Evolutionary conservation across 1,140 invertebrate genomes (phyloP).

Genomic region (Ridgeia piscesae): DNA sequence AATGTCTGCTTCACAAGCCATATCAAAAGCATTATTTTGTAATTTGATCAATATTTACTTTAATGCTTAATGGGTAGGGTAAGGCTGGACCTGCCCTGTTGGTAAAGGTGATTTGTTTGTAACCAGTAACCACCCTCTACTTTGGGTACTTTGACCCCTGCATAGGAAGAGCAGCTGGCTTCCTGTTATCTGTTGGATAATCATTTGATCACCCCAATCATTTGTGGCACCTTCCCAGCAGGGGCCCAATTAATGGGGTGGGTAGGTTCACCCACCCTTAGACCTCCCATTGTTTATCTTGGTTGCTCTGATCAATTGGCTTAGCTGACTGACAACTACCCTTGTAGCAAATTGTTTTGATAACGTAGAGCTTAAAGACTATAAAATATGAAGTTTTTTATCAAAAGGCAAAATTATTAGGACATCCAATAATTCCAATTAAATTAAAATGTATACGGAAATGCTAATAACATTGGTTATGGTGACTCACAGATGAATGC

Average conservation of each 20-base stretch:
- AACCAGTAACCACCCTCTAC: too few relatives aligned
- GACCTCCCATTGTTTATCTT: too few relatives aligned
- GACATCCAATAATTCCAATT: not conserved
- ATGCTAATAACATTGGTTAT: too few relatives aligned
- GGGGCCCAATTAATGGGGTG: not conserved
- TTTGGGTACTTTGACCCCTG: too few relatives aligned
- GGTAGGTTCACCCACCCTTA: too few relatives aligned
- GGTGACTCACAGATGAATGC: too few relatives aligned
- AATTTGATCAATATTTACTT: not conserved
- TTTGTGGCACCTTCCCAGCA: not conserved
- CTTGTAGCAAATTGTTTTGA: not conserved
- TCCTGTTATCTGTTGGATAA: not conserved
- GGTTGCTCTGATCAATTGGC: not conserved
- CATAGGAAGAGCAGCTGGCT: not conserved
- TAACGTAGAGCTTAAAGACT: not conserved
- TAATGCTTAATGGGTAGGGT: not conserved
- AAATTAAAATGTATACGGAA: too few relatives aligned
- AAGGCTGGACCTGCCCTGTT: too few relatives aligned
- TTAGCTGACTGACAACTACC: not conserved
- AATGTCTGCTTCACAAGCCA: not conserved
- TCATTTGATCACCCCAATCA: not conserved
- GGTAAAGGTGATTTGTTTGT: too few relatives aligned
- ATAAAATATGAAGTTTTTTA: not conserved
- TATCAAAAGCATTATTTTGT: not conserved
- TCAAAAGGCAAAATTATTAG: not conserved